phyloP scores from a whole-genome alignment of 2,888 invertebrate species.

The Notodromas monacha region DNA sequence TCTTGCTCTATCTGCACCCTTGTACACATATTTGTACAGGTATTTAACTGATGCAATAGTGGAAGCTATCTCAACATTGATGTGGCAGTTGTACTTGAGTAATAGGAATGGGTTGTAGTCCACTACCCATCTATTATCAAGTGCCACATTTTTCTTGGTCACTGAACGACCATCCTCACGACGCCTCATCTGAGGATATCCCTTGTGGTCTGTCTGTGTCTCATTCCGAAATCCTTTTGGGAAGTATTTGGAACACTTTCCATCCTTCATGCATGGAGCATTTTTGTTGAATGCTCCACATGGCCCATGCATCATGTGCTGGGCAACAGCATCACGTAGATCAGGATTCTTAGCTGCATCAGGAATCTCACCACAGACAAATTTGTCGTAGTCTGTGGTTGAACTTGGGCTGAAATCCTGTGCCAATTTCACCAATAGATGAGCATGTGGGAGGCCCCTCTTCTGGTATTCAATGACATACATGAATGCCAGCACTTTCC shows the following conservation, averaged over 20 bases:
- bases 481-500: conserved; percentile 9
- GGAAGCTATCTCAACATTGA: conserved; percentile 15
- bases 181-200: conserved; percentile 13
- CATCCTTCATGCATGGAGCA: conserved; percentile 10
- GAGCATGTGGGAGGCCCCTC: conserved; percentile 12
- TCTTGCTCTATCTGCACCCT: conserved; percentile 11
- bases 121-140: conserved; percentile 15
- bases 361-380: conserved; percentile 11
- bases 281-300: conserved; percentile 6
- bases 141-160: conserved; percentile 7
- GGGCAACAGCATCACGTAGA: conserved; percentile 10
- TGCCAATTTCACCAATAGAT: conserved; percentile 10
- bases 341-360: conserved; percentile 5
- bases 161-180: conserved; percentile 10
- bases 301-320: conserved; percentile 11
- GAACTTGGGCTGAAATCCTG: too few relatives aligned
- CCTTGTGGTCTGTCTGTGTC: conserved; percentile 12
- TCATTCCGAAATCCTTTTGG: conserved; percentile 11
- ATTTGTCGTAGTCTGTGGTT: too few relatives aligned
- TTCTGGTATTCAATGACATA: conserved; percentile 14
- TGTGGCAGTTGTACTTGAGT: conserved; percentile 14
- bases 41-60: conserved; percentile 12
- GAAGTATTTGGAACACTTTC: conserved; percentile 11
- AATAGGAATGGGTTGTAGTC: conserved; percentile 14
- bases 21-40: conserved; percentile 13